Evolutionary conservation across 2,113 vertebrate genomes (phyloP), one percentile per base, ranked within the genome.

Genomic region (Gnathonemus longibarbis): DNA sequence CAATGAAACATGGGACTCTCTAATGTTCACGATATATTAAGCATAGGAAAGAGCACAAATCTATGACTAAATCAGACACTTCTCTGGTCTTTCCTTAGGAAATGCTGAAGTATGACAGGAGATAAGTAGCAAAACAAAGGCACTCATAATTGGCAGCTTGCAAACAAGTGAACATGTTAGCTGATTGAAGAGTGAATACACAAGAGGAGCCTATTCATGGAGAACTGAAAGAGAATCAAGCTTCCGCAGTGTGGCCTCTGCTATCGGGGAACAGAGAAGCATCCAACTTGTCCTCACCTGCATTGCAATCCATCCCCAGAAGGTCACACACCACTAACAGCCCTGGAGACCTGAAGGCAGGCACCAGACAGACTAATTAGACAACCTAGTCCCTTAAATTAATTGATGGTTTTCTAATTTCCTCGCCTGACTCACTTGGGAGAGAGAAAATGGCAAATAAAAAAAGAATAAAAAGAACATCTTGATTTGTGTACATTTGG

Each of bases 311-410:
- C 50, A 56, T 56, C 24, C 89, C 52, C 11, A 85, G 21, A 50
- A 89, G 50, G 80, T 83, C 11, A 46, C 35, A 50, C 27, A 62
- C 53, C 52, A 39, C 39, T 21, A 84, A 50, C 89, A 89, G 80
- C 80, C 52, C 24, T 15, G 52, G n/a, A 83, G 6, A 46, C 31
- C 21, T n/a, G 19, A 77, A 89, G 21, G 11, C 77, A 17, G 11
- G 5, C 39, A 46, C 6, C 53, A 84, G 53, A 84, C 6, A 21
- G 35, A 89, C 88, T 86, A 88, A 92, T 88, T 89, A 90, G 48
- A 84, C 89, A 88, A 91, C 90, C 84, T 86, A 86, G 80, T 88
- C 88, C 87, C 84, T 89, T 58, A 84, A 24, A 89, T 84, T 89
- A 89, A 89, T 84, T 89, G 80, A 85, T 84, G 80, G 74, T 89